Percentiles rank a stretch among this genome's conserved stretches.
phyloP scores from a whole-genome alignment of 2,888 invertebrate species.

The Odontomyia ornata region DNA sequence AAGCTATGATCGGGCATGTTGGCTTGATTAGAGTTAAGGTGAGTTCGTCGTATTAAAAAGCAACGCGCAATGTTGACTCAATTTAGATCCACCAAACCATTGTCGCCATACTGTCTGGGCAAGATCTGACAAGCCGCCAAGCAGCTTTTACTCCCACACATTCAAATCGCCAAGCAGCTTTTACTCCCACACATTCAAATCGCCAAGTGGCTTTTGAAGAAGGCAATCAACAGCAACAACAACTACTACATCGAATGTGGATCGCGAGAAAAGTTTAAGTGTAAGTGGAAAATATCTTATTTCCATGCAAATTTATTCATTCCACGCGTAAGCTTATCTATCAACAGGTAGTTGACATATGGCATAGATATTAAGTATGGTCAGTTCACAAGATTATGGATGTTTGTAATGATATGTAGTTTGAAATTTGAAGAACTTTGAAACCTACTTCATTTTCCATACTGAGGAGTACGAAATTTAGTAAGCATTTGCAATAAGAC shows the following conservation, averaged over 20 bases:
- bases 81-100: not conserved
- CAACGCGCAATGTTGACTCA: not conserved
- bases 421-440: too few species aligned
- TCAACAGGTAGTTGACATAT: not conserved
- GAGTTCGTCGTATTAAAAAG: not conserved
- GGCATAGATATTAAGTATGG: not conserved
- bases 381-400: too few species aligned
- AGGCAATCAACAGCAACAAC: too few species aligned
- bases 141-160: constrained; percentile 12
- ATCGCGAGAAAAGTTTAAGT: not conserved
- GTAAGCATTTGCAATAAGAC: too few species aligned
- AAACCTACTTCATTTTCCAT: too few species aligned
- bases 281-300: not conserved
- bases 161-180: not conserved
- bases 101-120: constrained; percentile 28
- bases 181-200: not conserved
- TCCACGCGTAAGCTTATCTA: not conserved
- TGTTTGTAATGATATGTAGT: too few species aligned
- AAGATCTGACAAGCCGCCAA: not conserved
- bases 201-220: not conserved
- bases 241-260: not conserved
- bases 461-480: too few species aligned
- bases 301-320: constrained; percentile 11
- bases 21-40: not conserved
- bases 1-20: not conserved